Evolutionary conservation across 1,140 invertebrate genomes (phyloP).

Genomic region (Drosophila grimshawi): DNA sequence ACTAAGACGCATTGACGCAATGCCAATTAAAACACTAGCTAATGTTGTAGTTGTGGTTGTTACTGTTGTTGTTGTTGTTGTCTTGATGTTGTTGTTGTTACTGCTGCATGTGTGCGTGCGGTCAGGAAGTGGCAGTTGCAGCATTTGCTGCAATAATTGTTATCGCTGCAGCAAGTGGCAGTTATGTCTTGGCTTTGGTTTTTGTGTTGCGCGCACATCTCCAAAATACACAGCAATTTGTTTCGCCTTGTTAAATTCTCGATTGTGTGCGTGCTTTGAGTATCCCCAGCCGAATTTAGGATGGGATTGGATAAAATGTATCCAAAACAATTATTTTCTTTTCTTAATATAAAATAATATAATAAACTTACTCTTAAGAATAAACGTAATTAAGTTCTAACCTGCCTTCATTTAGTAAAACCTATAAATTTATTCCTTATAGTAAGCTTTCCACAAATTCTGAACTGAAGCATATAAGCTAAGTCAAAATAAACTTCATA

Average conservation of each 20-base stretch:
- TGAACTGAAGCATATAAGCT: constrained; percentile 13
- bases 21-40: constrained; percentile 53
- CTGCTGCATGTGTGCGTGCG: constrained; percentile 26
- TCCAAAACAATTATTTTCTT: no score
- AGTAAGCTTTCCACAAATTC: not conserved
- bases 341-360: no score
- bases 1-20: constrained; percentile 66
- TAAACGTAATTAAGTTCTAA: no score
- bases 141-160: constrained; percentile 31
- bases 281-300: not conserved
- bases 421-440: no score
- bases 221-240: constrained; percentile 28
- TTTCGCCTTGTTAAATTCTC: constrained; percentile 15
- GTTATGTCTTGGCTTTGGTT: constrained; percentile 29
- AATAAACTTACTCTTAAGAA: no score
- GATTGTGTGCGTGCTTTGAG: not conserved
- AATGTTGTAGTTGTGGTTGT: not conserved
- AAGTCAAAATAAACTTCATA: constrained; percentile 20
- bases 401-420: no score
- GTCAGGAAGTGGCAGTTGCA: constrained; percentile 38
- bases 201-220: constrained; percentile 10
- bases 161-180: constrained; percentile 24
- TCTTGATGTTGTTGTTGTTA: not conserved
- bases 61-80: not conserved
- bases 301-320: no score